A percentile compares a stretch with the other conserved stretches of the same genome.
phyloP scores from a whole-genome alignment of 35 echinoderm and acorn worm species.

The Eucidaris tribuloides region DNA sequence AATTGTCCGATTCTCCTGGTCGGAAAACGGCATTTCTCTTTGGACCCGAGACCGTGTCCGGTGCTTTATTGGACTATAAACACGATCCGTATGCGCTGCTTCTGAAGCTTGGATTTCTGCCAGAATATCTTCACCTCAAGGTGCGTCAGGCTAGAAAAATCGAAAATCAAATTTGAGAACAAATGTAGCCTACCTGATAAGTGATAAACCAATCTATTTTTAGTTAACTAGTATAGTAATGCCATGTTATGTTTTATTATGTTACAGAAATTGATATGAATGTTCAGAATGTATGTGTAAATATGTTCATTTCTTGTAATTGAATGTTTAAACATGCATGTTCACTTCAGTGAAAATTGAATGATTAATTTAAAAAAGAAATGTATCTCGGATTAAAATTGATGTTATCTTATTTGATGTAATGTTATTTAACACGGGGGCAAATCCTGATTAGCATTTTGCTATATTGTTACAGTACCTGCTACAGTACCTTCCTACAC shows the following conservation, averaged over 20 bases:
- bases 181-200: background rate
- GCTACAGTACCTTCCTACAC: background rate
- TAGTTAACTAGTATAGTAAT: background rate
- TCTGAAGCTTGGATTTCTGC: conserved; percentile 71
- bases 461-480: background rate
- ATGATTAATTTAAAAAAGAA: background rate
- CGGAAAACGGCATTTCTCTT: conserved; percentile 84
- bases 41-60: conserved; percentile 62
- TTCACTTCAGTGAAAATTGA: background rate
- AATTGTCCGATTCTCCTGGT: conserved; percentile 34
- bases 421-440: background rate
- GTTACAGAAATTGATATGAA: background rate
- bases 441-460: background rate
- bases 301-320: background rate
- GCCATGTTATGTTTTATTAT: background rate
- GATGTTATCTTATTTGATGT: background rate
- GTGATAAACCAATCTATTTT: background rate
- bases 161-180: background rate
- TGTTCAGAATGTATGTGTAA: background rate
- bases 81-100: conserved; percentile 62
- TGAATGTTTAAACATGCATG: too few species aligned
- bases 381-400: background rate
- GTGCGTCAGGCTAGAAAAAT: background rate
- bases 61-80: conserved; percentile 22
- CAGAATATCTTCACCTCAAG: conserved; percentile 91